These are phyloP conservation scores for Aptenodytes forsteri DNA, from an alignment of 2,113 vertebrate species.

Conservation along the genomic window DNA sequence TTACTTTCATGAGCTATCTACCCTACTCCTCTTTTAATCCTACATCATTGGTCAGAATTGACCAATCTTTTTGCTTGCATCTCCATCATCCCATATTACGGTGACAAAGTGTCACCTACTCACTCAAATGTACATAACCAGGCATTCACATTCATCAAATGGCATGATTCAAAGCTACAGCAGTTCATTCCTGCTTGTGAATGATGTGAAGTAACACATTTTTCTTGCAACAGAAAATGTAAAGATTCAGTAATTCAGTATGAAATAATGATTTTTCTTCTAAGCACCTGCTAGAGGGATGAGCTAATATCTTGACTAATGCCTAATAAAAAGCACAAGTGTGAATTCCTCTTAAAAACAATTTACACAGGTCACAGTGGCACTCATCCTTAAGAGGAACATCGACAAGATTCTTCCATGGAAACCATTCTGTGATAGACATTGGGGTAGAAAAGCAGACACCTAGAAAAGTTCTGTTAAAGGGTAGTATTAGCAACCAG, in stretches of 20 bases:
- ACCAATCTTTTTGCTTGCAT: background rate
- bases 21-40: background rate
- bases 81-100: background rate
- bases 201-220: background rate
- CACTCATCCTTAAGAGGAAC: background rate
- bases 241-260: background rate
- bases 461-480: background rate
- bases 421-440: accelerated
- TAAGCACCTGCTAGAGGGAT: background rate
- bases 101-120: background rate
- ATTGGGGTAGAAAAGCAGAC: background rate
- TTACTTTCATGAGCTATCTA: background rate
- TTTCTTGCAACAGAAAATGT: background rate
- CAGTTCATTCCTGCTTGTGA: background rate
- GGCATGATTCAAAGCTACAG: background rate
- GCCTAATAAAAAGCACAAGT: background rate
- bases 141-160: background rate
- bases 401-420: background rate
- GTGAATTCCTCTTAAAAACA: background rate
- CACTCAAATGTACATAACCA: background rate
- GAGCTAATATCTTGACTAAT: background rate
- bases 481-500: background rate
- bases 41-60: background rate
- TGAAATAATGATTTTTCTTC: background rate
- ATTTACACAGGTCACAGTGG: background rate